These are phyloP conservation scores for Sebastes ruberrimus DNA, from an alignment of 2,797 vertebrate species.

Conservation along the genomic window DNA sequence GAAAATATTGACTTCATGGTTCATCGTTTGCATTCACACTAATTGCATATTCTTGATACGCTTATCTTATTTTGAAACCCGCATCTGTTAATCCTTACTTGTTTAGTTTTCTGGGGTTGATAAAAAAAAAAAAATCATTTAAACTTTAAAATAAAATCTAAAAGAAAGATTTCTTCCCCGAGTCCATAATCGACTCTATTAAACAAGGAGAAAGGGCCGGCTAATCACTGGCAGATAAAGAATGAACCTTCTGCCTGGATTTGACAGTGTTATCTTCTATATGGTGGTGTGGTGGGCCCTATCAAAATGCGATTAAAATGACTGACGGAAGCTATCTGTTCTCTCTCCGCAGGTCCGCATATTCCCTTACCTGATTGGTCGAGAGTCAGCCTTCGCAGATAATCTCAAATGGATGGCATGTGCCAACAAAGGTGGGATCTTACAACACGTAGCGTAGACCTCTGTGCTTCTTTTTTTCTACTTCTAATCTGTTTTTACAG, in stretches of 20 bases:
- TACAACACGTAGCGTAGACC: not conserved
- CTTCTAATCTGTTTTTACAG: constrained; percentile 19
- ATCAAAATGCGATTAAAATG: constrained; percentile 72
- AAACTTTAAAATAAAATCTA: constrained; percentile 27
- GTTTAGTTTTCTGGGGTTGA: not conserved
- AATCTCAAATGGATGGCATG: constrained; percentile 99
- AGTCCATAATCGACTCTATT: constrained; percentile 32
- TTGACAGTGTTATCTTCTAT: constrained; percentile 56
- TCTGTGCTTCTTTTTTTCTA: not conserved
- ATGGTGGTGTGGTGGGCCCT: constrained; percentile 23
- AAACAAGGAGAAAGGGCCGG: constrained; percentile 12
- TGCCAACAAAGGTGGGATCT: constrained; percentile 95
- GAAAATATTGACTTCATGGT: constrained; percentile 17
- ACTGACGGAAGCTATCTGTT: constrained; percentile 69
- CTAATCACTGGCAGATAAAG: constrained; percentile 58
- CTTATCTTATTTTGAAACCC: not conserved
- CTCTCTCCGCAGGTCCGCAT: constrained; percentile 89
- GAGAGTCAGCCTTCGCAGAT: constrained; percentile 97
- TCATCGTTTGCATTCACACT: constrained; percentile 1
- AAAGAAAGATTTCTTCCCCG: constrained; percentile 11
- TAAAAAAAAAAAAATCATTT: constrained; percentile 5
- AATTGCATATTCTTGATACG: constrained; percentile 9
- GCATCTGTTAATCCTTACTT: constrained; percentile 1
- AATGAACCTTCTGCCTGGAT: constrained; percentile 8
- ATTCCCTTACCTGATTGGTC: constrained; percentile 97